Conservation (phyloP, 2,888 invertebrate genomes). For the Amphipoea oculea region DNA sequence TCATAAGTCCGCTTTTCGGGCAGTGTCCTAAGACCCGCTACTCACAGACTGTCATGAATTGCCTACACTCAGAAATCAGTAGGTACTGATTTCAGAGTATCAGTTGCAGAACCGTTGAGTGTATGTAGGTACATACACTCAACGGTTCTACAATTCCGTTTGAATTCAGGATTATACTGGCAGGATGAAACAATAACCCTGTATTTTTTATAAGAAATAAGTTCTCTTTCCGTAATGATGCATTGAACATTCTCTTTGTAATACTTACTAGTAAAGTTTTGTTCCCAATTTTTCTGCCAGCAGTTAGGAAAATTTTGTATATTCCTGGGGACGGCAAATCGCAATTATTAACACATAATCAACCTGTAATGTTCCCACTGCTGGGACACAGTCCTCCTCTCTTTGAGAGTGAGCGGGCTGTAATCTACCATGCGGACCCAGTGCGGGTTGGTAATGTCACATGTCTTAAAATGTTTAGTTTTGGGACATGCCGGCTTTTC, state of each 20-base stretch:
- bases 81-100: background rate
- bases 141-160: background rate
- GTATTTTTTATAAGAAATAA: constrained; percentile 2
- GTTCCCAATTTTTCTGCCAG: background rate
- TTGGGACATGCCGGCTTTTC: no score
- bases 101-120: no score
- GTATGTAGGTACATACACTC: background rate
- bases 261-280: background rate
- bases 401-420: background rate
- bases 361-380: no score
- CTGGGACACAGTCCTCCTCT: no score
- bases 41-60: constrained; percentile 22
- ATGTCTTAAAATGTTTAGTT: no score
- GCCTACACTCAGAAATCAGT: constrained; percentile 3
- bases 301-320: no score
- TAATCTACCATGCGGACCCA: background rate
- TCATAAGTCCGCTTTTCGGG: constrained; percentile 8
- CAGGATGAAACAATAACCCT: background rate
- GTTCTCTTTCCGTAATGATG: background rate
- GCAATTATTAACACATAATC: background rate
- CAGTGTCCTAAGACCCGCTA: constrained; percentile 6
- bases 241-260: background rate
- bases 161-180: background rate
- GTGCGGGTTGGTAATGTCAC: background rate
- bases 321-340: background rate